Conservation (phyloP, 2,888 invertebrate species). For the Neoascia interrupta region DNA sequence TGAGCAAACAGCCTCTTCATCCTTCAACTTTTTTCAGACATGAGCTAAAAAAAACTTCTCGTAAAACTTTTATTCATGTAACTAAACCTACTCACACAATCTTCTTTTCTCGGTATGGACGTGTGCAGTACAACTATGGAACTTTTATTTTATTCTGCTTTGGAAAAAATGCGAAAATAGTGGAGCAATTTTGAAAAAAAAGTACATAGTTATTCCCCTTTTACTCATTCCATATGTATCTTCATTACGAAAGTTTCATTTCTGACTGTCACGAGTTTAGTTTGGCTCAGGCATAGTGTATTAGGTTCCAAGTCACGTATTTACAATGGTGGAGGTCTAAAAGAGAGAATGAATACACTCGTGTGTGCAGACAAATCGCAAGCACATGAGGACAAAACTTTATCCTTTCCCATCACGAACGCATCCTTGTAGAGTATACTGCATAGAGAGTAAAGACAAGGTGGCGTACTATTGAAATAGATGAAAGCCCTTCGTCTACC, state of each 20-base stretch:
- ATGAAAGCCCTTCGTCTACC: constrained; percentile 28
- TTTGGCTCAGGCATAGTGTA: no score
- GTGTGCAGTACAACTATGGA: not conserved
- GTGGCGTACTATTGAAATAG: constrained; percentile 7
- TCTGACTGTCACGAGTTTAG: constrained; percentile 47
- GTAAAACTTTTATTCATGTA: constrained; percentile 57
- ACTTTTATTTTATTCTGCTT: constrained; percentile 48
- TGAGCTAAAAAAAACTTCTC: constrained; percentile 22
- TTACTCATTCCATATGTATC: constrained; percentile 39
- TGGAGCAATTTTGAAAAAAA: not conserved
- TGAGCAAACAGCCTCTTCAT: not conserved
- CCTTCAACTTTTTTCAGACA: no score
- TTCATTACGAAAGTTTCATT: constrained; percentile 57
- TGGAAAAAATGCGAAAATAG: not conserved
- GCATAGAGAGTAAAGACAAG: constrained; percentile 16
- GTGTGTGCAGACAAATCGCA: not conserved
- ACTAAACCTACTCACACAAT: constrained; percentile 48
- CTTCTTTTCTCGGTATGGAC: not conserved
- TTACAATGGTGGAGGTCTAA: constrained; percentile 53
- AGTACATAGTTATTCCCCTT: constrained; percentile 5
- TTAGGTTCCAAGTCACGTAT: constrained; percentile 60
- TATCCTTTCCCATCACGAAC: constrained; percentile 62
- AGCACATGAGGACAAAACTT: constrained; percentile 58
- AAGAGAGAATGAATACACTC: constrained; percentile 11
- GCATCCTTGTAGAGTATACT: constrained; percentile 31